These are phyloP conservation scores for Frankliniella intonsa DNA, from an alignment of 2,888 invertebrate genomes.

Conservation along the genomic window DNA sequence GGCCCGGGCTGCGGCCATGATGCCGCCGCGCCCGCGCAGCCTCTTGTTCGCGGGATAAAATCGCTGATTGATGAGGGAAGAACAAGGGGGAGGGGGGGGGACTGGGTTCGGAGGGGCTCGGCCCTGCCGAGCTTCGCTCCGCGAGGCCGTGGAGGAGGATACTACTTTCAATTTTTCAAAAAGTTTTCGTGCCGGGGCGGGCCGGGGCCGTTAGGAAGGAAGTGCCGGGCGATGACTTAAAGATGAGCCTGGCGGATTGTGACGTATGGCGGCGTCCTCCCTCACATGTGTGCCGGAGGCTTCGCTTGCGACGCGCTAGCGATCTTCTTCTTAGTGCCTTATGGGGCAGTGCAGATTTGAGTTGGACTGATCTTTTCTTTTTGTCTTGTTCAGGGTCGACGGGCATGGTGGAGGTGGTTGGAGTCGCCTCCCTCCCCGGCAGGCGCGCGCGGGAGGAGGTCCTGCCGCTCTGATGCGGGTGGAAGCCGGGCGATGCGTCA, in stretches of 20 bases:
- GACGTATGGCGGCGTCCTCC: not conserved
- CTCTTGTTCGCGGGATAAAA: conserved; percentile 22
- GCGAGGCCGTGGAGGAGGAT: not conserved
- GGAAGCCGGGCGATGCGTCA: not conserved
- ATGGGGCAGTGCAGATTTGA: too few species aligned
- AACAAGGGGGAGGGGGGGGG: not conserved
- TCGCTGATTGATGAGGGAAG: conserved; percentile 26
- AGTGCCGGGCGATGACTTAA: not conserved
- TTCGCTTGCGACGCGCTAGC: not conserved
- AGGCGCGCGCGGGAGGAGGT: not conserved
- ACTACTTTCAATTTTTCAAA: conserved; percentile 21
- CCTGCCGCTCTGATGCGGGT: not conserved
- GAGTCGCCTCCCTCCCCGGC: too few species aligned
- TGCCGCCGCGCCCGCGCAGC: not conserved
- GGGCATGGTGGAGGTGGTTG: too few species aligned
- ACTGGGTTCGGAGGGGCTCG: not conserved
- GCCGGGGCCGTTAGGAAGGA: too few species aligned
- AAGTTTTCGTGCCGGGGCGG: not conserved
- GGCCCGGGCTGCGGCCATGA: not conserved
- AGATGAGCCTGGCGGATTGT: not conserved
- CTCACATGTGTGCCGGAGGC: not conserved
- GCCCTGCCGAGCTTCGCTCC: not conserved
- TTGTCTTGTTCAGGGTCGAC: too few species aligned
- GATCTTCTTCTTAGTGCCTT: not conserved
- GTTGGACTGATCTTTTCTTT: too few species aligned